Conservation (phyloP, 2,888 invertebrate species). For the Axea sp. region DNA sequence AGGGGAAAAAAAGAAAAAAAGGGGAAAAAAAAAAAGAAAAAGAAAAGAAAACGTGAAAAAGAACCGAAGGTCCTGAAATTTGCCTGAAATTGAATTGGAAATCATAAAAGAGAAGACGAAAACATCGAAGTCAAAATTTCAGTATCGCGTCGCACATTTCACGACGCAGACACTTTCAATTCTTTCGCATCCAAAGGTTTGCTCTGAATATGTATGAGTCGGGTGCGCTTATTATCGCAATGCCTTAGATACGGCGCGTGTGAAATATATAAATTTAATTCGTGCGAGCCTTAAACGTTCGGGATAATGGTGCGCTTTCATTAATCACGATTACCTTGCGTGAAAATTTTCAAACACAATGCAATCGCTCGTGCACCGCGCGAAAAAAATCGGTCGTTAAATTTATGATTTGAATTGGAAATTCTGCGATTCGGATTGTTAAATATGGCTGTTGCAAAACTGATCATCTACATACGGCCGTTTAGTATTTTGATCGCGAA, state of each 20-base stretch:
- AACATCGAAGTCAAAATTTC: too few relatives aligned
- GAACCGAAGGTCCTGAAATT: too few relatives aligned
- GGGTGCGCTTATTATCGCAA: constrained; percentile 43
- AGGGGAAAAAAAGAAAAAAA: too few relatives aligned
- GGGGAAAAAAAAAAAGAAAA: background rate
- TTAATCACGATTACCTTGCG: constrained; percentile 43
- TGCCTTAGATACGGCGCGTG: constrained; percentile 41
- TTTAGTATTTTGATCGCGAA: too few relatives aligned
- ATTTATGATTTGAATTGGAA: constrained; percentile 35
- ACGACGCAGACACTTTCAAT: constrained; percentile 41
- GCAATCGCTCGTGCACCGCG: constrained; percentile 12
- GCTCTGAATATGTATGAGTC: constrained; percentile 52
- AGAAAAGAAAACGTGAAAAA: background rate
- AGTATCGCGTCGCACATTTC: constrained; percentile 22
- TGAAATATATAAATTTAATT: constrained; percentile 53
- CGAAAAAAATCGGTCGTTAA: constrained; percentile 19
- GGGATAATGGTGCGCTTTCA: constrained; percentile 32
- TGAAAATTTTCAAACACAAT: constrained; percentile 39
- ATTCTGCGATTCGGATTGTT: constrained; percentile 13
- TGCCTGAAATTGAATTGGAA: constrained; percentile 25
- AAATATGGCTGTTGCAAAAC: background rate
- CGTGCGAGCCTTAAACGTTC: constrained; percentile 24
- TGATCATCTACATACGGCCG: background rate
- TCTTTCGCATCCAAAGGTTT: constrained; percentile 41
- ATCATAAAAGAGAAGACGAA: constrained; percentile 20